Conservation (phyloP, 2,113 vertebrate genomes). For the Spilogale gracilis region DNA sequence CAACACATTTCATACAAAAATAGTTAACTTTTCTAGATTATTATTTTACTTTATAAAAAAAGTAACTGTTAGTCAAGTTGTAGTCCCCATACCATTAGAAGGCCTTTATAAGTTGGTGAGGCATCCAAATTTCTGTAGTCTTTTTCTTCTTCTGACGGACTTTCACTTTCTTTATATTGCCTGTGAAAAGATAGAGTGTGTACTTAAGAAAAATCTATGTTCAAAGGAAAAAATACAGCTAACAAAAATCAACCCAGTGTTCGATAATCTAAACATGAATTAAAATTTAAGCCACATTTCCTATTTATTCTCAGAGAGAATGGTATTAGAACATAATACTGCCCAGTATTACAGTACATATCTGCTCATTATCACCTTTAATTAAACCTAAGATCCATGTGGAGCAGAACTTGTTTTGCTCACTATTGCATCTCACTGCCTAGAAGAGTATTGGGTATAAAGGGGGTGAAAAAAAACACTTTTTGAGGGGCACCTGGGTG, state of each 20-base stretch:
- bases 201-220: constrained; percentile 51
- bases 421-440: neutral
- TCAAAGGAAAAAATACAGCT: constrained; percentile 57
- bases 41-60: constrained; percentile 37
- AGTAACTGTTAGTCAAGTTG: neutral
- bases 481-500: neutral
- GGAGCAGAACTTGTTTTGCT: constrained; percentile 12
- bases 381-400: neutral
- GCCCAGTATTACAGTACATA: neutral
- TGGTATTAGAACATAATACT: neutral
- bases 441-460: neutral
- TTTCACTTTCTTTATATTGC: constrained; percentile 84
- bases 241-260: constrained; percentile 10
- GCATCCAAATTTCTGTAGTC: constrained; percentile 79
- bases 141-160: constrained; percentile 77
- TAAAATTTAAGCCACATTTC: constrained; percentile 57
- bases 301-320: constrained; percentile 7
- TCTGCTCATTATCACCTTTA: constrained; percentile 1
- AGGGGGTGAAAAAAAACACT: neutral
- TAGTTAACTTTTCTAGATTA: constrained; percentile 36
- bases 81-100: constrained; percentile 89
- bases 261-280: constrained; percentile 35
- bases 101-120: constrained; percentile 88
- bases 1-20: constrained; percentile 70
- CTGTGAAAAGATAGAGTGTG: constrained; percentile 77